A percentile compares a stretch with the other conserved stretches of the same genome.
Conservation (phyloP, 2,888 invertebrate species). For the Tineola bisselliella region DNA sequence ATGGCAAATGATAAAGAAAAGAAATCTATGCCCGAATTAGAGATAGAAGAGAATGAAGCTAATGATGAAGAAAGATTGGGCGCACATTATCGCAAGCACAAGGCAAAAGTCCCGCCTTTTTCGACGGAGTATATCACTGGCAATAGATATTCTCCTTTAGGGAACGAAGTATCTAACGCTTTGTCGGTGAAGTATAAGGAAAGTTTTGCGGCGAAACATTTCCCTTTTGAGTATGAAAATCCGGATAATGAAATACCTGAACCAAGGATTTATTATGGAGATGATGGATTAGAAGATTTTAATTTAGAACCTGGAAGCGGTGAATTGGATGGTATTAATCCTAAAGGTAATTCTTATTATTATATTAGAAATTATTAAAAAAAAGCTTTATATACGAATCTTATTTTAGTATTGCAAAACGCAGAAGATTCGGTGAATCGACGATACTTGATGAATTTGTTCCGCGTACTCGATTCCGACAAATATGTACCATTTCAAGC, state of each 20-base stretch:
- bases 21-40: constrained; percentile 32
- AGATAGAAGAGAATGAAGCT: constrained; percentile 31
- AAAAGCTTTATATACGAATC: neutral
- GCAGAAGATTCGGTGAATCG: neutral
- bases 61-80: constrained; percentile 57
- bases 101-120: constrained; percentile 42
- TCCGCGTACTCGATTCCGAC: constrained; percentile 37
- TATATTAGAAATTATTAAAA: neutral
- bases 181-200: constrained; percentile 50
- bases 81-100: constrained; percentile 53
- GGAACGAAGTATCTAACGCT: constrained; percentile 55
- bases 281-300: constrained; percentile 54
- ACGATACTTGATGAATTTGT: constrained; percentile 41
- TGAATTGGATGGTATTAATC: constrained; percentile 40
- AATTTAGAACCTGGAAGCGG: constrained; percentile 53
- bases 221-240: constrained; percentile 59
- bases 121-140: constrained; percentile 54
- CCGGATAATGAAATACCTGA: constrained; percentile 56
- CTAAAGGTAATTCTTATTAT: constrained; percentile 32
- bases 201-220: constrained; percentile 54
- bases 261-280: constrained; percentile 66
- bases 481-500: constrained; percentile 44
- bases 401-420: constrained; percentile 15
- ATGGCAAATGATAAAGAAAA: constrained; percentile 42
- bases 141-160: constrained; percentile 48